These are phyloP conservation scores for Limnephilus lunatus DNA, from an alignment of 2,888 invertebrate genomes.

Conservation along the genomic window DNA sequence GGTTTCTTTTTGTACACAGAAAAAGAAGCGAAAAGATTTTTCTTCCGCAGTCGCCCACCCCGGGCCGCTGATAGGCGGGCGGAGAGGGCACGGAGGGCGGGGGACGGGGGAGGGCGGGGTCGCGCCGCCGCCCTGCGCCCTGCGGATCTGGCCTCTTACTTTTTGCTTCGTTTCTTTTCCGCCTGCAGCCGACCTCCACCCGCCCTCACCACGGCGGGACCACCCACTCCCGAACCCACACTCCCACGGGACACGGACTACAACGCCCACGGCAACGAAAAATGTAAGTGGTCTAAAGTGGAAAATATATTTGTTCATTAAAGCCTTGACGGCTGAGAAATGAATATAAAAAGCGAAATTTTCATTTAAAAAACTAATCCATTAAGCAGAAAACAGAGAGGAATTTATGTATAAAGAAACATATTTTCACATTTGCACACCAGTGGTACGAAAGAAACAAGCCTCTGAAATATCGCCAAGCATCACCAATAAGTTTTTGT, in stretches of 20 bases:
- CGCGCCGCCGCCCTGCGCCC: constrained; percentile 71
- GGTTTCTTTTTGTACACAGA: constrained; percentile 63
- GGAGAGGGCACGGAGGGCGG: constrained; percentile 71
- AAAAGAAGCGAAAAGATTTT: constrained; percentile 72
- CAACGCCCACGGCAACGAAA: constrained; percentile 23
- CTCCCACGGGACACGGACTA: constrained; percentile 23
- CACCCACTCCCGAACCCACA: constrained; percentile 68
- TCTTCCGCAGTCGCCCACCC: constrained; percentile 71
- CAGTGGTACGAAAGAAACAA: not conserved
- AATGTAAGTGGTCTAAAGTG: not conserved
- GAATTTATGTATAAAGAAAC: not conserved
- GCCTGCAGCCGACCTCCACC: constrained; percentile 68
- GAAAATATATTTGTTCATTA: not conserved
- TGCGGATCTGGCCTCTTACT: constrained; percentile 54
- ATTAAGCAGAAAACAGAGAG: not conserved
- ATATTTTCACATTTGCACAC: not conserved
- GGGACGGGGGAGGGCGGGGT: constrained; percentile 72
- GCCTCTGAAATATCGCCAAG: not conserved
- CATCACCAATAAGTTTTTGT: not conserved
- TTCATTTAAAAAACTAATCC: not conserved
- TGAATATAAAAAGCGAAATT: not conserved
- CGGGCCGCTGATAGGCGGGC: constrained; percentile 73
- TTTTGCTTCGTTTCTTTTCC: constrained; percentile 59
- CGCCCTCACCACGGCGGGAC: constrained; percentile 65
- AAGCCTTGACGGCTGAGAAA: not conserved